Base-by-base conservation (phyloP, 2,888 invertebrate species). In the Drosophila stalkeri region DNA sequence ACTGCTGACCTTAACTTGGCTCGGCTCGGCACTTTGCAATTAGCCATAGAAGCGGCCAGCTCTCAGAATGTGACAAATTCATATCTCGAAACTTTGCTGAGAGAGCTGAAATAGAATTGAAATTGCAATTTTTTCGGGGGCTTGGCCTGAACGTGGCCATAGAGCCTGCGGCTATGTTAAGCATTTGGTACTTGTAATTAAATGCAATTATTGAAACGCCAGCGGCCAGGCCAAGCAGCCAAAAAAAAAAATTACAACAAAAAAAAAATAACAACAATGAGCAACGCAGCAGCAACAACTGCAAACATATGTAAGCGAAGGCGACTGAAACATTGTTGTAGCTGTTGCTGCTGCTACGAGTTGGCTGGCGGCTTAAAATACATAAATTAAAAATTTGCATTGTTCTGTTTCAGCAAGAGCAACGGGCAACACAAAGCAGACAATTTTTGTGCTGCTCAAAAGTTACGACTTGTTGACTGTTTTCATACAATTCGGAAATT, bases 131-230 rank as follows among this genome's bases (percentile, higher is more conserved):
- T 52, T 52, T 51, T 56, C 39, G 66, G 80, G 80, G 80, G 76
- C 78, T 75, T 75, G 52, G 54, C 73, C 47, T 57, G 80, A 76
- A 68, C 80, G 68, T 75, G 52, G 54, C 62, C 64, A 49, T 37
- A 57, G 62, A 56, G 73, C 80, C 79, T 70, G 77, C 56, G 64
- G 70, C 73, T 23, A n/a, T n/a, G 49, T 49, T 27, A n/a, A 65
- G 70, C 61, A 33, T 60, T 80, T 76, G 77, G 81, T 82, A 80
- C 79, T 89, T 87, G 86, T 91, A 91, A 91, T 91, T 91, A 91
- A 91, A 91, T 90, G 91, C 90, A 91, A 91, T 91, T 91, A 91
- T 91, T 88, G 89, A 90, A 90, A 89, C 73, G 90, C 90, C 87
- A 81, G 83, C 81, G 84, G 88, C 82, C 73, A 69, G 70, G 33